Base-by-base conservation (phyloP, 1,140 invertebrate genomes). In the Cheumatopsyche charites region DNA sequence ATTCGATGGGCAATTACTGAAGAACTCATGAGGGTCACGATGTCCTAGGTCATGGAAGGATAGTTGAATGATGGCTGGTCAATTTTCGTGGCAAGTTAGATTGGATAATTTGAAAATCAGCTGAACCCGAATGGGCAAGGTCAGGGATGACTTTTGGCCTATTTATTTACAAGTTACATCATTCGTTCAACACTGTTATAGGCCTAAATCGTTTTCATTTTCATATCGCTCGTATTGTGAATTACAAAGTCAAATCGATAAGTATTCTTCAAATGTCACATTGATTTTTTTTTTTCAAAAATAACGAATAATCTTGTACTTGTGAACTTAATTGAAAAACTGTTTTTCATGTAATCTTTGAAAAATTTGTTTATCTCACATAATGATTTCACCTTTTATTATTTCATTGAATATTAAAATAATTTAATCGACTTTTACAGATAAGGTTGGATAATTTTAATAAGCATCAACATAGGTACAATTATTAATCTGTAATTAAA, bases 71-170 rank as follows among this genome's bases (percentile, higher is more conserved):
- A 15, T 47, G 43, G 43, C 3, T 13, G 15, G 11, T 47, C 15
- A 15, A n/a, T 12, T 47, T 47, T 12, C 15, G 43, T 13, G 15
- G 2, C 15, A n/a, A 3, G 15, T 12, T 13, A 7, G 43, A 47
- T 47, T 47, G 43, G 15, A 47, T 47, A 47, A 47, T 47, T 47
- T 47, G 43, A 13, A 47, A 13, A 47, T 47, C 43, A 47, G 43
- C 43, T 47, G 43, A 47, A 47, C 2, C 43, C 4, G 12, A 12
- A 47, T 47, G 43, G 43, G 43, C 43, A 47, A 47, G 43, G 43
- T 47, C 43, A 47, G 43, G 43, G 43, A 47, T 47, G 43, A n/a
- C 43, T 47, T 42, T 36, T 9, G 29, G 43, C 3, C 43, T 47
- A 47, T 47, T 47, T 47, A 47, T 47, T 47, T 15, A 12, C 43